Conservation (phyloP, 2,113 vertebrate species). For the Egretta garzetta region DNA sequence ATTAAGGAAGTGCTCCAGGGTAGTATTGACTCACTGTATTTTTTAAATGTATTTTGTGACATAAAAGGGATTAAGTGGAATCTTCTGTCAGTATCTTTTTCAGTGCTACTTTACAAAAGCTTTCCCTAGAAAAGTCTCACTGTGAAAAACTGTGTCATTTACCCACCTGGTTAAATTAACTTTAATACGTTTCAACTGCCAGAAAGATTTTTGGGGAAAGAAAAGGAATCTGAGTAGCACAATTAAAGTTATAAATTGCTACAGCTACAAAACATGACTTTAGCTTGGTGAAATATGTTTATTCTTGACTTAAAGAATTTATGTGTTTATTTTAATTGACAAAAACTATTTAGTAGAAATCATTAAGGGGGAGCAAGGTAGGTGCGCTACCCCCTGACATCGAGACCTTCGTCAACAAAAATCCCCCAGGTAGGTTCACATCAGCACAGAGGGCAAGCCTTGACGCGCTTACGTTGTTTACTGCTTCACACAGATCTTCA, state of each 20-base stretch:
- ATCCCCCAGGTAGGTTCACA: not conserved
- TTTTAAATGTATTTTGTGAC: not conserved
- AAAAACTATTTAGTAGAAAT: not conserved
- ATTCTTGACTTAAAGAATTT: not conserved
- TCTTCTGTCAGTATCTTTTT: not conserved
- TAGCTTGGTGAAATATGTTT: not conserved
- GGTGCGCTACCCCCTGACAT: not conserved
- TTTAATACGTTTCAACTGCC: not conserved
- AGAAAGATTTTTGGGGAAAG: not conserved
- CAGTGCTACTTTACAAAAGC: conserved; percentile 17
- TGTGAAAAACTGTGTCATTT: conserved; percentile 21
- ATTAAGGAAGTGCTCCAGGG: not conserved
- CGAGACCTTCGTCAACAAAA: not conserved
- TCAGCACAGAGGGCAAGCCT: not conserved
- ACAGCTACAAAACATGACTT: not conserved
- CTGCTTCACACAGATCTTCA: not conserved
- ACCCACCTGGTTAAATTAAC: not conserved
- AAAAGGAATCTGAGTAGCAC: not conserved
- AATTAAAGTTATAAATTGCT: not conserved
- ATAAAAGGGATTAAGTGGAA: conserved; percentile 18
- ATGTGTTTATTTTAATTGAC: not conserved
- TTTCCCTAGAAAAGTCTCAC: conserved; percentile 22
- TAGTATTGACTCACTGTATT: not conserved
- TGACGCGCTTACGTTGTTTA: rapidly evolving
- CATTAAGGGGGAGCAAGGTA: not conserved